Evolutionary conservation across 1,140 invertebrate species (phyloP).

Genomic region (Pomacea maculata): DNA sequence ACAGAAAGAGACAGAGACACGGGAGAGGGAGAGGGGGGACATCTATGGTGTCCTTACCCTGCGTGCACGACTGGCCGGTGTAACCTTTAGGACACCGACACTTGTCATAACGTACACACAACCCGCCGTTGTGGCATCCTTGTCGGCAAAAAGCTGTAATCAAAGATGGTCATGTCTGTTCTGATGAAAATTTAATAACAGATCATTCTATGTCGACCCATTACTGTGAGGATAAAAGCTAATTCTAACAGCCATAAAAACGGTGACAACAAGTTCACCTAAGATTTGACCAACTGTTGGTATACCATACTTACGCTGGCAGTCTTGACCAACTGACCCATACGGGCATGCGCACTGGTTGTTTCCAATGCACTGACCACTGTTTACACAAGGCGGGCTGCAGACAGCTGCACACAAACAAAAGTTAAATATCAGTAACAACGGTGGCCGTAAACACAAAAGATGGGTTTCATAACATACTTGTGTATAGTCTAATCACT

Average conservation of each 20-base stretch:
- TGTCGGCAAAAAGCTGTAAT: slow-evolving; percentile 40
- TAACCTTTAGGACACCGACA: slow-evolving; percentile 47
- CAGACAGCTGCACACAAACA: slow-evolving; percentile 42
- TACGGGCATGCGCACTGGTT: slow-evolving; percentile 13
- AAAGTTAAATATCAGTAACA: not conserved
- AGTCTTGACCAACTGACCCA: slow-evolving; percentile 13
- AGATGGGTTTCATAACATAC: not conserved
- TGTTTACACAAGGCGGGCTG: slow-evolving; percentile 27
- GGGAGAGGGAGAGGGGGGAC: not conserved
- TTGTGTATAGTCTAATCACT: not conserved
- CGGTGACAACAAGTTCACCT: not conserved
- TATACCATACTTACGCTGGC: slow-evolving; percentile 15
- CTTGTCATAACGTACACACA: slow-evolving; percentile 38
- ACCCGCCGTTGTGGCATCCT: slow-evolving; percentile 44
- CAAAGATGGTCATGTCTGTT: slow-evolving; percentile 4
- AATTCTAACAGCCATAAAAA: not conserved
- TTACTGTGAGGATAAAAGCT: not conserved
- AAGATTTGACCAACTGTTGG: not conserved
- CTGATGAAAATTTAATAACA: not conserved
- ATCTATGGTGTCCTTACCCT: slow-evolving; percentile 31
- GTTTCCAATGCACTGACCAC: slow-evolving; percentile 7
- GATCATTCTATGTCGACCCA: not conserved
- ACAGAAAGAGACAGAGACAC: not conserved
- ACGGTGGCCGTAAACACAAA: not conserved
- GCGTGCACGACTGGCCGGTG: slow-evolving; percentile 37